These are phyloP conservation scores for Hepsetus odoe DNA, from an alignment of 2,113 vertebrate species.

Conservation along the genomic window DNA sequence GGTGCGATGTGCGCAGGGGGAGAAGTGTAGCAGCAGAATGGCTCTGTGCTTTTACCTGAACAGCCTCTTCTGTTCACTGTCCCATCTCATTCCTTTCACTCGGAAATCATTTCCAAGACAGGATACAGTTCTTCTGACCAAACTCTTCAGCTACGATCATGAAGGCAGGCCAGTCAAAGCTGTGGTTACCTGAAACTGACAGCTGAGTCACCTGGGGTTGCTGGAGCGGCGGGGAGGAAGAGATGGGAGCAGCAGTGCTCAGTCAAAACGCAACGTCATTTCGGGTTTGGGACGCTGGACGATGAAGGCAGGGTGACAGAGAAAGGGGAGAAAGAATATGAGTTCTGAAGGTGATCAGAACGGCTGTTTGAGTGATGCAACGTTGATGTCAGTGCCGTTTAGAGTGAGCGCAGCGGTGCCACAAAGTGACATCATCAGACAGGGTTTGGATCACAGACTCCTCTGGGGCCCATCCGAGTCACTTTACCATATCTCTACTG, in stretches of 20 bases:
- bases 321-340: slow-evolving; percentile 10
- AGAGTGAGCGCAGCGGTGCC: slow-evolving; percentile 41
- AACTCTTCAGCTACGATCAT: neutral
- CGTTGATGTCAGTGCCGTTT: slow-evolving; percentile 46
- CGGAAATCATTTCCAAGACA: neutral
- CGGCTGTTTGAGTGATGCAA: slow-evolving; percentile 38
- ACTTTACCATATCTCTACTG: slow-evolving; percentile 36
- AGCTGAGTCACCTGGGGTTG: slow-evolving; percentile 6
- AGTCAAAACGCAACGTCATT: slow-evolving; percentile 14
- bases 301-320: slow-evolving; percentile 31
- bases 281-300: slow-evolving; percentile 23
- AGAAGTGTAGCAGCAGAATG: neutral
- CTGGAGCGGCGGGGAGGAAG: neutral
- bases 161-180: slow-evolving; percentile 6
- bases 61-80: neutral
- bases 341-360: slow-evolving; percentile 34
- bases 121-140: neutral
- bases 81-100: neutral
- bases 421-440: slow-evolving; percentile 55
- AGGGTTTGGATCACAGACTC: slow-evolving; percentile 54
- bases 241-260: slow-evolving; percentile 12
- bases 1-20: slow-evolving; percentile 33
- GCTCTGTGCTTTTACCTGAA: neutral
- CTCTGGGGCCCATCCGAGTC: slow-evolving; percentile 50
- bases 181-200: neutral